phyloP scores from a whole-genome alignment of 1,140 invertebrate genomes.

The Diuraphis noxia region DNA sequence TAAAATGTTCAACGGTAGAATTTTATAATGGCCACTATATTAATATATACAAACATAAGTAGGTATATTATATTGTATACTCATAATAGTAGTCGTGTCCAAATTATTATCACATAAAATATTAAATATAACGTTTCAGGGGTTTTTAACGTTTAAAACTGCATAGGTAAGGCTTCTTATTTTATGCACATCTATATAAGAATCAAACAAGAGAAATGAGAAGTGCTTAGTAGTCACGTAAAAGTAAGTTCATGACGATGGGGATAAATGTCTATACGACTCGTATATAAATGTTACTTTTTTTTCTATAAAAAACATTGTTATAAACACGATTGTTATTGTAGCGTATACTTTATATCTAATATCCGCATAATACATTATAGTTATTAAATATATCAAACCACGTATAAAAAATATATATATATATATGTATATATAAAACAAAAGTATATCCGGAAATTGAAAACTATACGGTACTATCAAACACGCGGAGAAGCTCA shows the following conservation, averaged over 20 bases:
- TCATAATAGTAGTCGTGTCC: neutral
- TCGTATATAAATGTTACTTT: neutral
- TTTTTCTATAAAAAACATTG: neutral
- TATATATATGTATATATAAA: neutral
- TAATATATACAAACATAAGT: no score
- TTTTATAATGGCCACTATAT: neutral
- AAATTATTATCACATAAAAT: neutral
- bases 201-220: neutral
- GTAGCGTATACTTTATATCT: no score
- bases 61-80: no score
- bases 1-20: neutral
- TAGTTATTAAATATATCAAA: neutral
- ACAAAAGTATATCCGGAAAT: constrained; percentile 5
- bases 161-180: neutral
- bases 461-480: constrained; percentile 11
- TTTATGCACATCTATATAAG: neutral
- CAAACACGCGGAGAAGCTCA: neutral
- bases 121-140: neutral
- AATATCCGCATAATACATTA: neutral
- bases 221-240: neutral
- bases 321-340: neutral
- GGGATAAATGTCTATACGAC: neutral
- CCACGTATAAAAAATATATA: no score
- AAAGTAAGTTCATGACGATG: neutral
- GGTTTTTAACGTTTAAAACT: neutral